Evolutionary conservation across 1,140 invertebrate genomes (phyloP).

Genomic region (Augochlora pura): DNA sequence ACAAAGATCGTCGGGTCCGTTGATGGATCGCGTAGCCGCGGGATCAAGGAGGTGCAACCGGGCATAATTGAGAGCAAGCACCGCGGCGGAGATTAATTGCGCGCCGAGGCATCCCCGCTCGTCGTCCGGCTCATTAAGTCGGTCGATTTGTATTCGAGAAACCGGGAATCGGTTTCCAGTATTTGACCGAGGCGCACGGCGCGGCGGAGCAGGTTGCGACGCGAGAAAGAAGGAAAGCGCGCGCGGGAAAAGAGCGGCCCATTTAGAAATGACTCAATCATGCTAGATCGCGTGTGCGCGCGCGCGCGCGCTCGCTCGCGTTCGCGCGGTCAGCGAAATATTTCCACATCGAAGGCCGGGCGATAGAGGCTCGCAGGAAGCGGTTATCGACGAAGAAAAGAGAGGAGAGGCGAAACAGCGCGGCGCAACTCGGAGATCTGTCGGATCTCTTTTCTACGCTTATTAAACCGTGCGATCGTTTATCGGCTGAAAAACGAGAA

Average conservation of each 20-base stretch:
- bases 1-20: no score
- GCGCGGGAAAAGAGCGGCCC: constrained; percentile 31
- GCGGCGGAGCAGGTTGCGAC: background rate
- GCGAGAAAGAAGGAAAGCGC: constrained; percentile 18
- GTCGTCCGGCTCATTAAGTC: background rate
- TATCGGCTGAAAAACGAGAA: constrained; percentile 63
- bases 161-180: background rate
- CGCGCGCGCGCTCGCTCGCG: constrained; percentile 26
- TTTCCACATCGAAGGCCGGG: constrained; percentile 71
- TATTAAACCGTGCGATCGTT: constrained; percentile 63
- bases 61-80: no score
- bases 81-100: no score
- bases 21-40: no score
- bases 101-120: no score
- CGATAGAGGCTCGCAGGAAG: constrained; percentile 68
- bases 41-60: no score
- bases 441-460: constrained; percentile 31
- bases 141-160: background rate
- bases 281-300: constrained; percentile 35
- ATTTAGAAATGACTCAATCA: constrained; percentile 61
- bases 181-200: background rate
- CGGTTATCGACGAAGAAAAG: constrained; percentile 40
- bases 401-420: constrained; percentile 4
- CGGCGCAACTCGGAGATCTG: background rate
- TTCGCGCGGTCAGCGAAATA: constrained; percentile 59